Percentiles rank a stretch among this genome's conserved stretches.
Conservation (phyloP, 2,113 vertebrate species). For the Bufo gargarizans region DNA sequence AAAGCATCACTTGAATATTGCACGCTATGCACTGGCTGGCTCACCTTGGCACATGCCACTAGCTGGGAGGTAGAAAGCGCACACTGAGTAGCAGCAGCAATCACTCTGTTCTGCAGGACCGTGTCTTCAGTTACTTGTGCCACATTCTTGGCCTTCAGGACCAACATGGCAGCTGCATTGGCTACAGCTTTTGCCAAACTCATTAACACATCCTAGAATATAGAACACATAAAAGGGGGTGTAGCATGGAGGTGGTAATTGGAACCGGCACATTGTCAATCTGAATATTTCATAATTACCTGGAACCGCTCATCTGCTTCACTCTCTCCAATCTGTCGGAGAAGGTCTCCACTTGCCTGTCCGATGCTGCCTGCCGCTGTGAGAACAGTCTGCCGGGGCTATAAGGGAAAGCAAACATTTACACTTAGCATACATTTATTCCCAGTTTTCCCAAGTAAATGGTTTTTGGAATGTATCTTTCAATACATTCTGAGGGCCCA, state of each 20-base stretch:
- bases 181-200: conserved; percentile 97
- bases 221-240: conserved; percentile 16
- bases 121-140: conserved; percentile 94
- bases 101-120: conserved; percentile 93
- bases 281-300: conserved; percentile 69
- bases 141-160: conserved; percentile 97
- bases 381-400: conserved; percentile 97
- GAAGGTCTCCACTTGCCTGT: conserved; percentile 94
- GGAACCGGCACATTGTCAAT: neutral
- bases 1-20: no score
- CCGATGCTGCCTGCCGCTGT: conserved; percentile 97
- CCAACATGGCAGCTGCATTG: conserved; percentile 96
- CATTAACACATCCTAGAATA: conserved; percentile 93
- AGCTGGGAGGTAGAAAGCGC: conserved; percentile 98
- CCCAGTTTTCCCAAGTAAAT: neutral
- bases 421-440: neutral
- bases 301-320: conserved; percentile 98
- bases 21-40: neutral
- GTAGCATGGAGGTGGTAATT: neutral
- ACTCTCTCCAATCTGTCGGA: conserved; percentile 96
- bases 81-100: conserved; percentile 95
- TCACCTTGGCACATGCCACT: conserved; percentile 96
- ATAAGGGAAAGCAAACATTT: neutral
- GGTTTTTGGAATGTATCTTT: neutral
- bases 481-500: conserved; percentile 63